Evolutionary conservation across 2,888 invertebrate species (phyloP).

Genomic region (Dasypolia templi): DNA sequence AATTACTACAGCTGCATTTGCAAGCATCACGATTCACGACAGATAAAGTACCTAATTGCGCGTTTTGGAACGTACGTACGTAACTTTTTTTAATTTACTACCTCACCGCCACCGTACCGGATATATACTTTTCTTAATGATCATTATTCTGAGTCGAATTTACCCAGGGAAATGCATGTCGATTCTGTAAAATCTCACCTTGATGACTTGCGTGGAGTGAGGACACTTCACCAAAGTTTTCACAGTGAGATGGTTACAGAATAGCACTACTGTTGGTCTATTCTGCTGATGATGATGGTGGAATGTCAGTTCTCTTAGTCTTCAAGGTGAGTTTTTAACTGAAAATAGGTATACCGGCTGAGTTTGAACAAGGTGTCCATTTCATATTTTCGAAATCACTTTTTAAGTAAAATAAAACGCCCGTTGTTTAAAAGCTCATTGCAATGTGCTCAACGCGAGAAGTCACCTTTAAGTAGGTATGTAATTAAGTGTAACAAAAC

Average conservation of each 20-base stretch:
- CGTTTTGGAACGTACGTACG: conserved; percentile 18
- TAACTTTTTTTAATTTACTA: conserved; percentile 15
- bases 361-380: not conserved
- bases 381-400: not conserved
- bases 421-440: not conserved
- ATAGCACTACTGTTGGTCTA: too few relatives aligned
- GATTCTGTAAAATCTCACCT: not conserved
- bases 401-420: not conserved
- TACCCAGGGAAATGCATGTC: not conserved
- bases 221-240: too few relatives aligned
- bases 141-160: conserved; percentile 11
- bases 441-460: conserved; percentile 7
- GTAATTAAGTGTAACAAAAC: conserved; percentile 28
- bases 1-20: conserved; percentile 46
- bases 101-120: conserved; percentile 5
- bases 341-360: not conserved
- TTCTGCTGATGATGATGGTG: not conserved
- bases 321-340: not conserved
- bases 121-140: conserved; percentile 17
- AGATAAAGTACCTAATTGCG: conserved; percentile 45
- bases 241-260: too few relatives aligned
- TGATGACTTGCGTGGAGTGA: too few relatives aligned
- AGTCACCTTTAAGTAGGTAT: not conserved
- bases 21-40: conserved; percentile 37
- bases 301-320: not conserved